A percentile compares a stretch with the other conserved stretches of the same genome.
Evolutionary conservation across 1,140 invertebrate genomes (phyloP).

Genomic region (Nephila pilipes): DNA sequence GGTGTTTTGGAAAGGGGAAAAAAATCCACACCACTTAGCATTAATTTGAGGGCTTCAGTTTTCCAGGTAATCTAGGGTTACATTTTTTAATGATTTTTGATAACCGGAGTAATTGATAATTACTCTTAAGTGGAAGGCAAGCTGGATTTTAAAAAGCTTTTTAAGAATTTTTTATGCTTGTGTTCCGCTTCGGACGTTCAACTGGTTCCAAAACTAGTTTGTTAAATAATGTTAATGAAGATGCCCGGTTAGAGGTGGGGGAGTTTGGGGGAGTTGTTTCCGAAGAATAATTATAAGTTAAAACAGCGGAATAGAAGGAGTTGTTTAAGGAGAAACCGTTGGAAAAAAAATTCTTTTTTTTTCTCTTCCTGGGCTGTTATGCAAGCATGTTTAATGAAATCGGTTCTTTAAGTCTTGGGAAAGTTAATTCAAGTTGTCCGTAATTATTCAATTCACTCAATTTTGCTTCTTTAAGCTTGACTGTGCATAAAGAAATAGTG

Average conservation of each 20-base stretch:
- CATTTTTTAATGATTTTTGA: slow-evolving; percentile 73
- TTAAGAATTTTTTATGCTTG: background rate
- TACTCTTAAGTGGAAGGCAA: slow-evolving; percentile 51
- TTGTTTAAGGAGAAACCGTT: background rate
- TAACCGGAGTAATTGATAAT: slow-evolving; percentile 71
- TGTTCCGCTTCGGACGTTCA: background rate
- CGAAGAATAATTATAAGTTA: slow-evolving; percentile 23
- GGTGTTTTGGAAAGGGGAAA: background rate
- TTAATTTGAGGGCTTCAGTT: slow-evolving; percentile 52
- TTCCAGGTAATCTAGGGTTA: slow-evolving; percentile 63
- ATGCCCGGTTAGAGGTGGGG: background rate
- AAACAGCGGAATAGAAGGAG: background rate
- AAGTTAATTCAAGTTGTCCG: slow-evolving; percentile 2
- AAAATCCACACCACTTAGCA: slow-evolving; percentile 48
- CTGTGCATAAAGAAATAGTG: background rate
- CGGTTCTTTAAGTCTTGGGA: background rate
- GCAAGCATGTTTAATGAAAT: background rate
- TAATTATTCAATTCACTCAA: background rate
- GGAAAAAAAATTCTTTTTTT: background rate
- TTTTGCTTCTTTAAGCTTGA: background rate
- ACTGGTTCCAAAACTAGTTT: background rate
- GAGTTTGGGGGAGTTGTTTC: background rate
- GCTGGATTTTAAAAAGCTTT: slow-evolving; percentile 46
- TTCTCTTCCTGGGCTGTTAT: background rate
- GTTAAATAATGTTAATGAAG: slow-evolving; percentile 62